Percentiles rank a stretch among this genome's conserved stretches.
Evolutionary conservation across 30 jellyfish, hydroid and myxozoan species (phyloP).

Genomic region (Cassiopea xamachana): DNA sequence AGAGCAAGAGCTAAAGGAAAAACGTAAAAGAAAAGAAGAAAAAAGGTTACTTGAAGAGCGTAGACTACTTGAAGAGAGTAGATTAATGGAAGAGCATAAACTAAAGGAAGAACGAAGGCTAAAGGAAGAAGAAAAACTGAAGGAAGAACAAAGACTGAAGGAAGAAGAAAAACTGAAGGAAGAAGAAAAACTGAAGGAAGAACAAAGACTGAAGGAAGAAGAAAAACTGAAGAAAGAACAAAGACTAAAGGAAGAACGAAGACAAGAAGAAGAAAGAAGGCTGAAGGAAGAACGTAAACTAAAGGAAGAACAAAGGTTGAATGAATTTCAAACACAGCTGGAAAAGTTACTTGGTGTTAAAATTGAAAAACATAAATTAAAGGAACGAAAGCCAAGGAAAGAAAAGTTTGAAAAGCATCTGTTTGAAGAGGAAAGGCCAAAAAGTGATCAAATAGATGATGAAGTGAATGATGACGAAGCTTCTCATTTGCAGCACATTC

Average conservation of each 20-base stretch:
- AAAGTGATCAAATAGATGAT: not conserved
- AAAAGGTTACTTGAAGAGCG: not conserved
- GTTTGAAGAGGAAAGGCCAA: not conserved
- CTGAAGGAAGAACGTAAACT: not conserved
- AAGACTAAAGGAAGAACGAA: constrained; percentile 4
- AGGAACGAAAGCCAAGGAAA: not conserved
- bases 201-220: not conserved
- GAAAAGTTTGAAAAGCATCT: not conserved
- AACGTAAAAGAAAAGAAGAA: not conserved
- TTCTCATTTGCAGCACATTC: not conserved
- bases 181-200: not conserved
- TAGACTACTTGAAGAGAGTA: not conserved
- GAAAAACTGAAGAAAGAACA: not conserved
- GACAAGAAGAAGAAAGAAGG: not conserved
- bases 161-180: not conserved
- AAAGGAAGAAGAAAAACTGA: not conserved
- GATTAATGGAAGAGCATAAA: not conserved
- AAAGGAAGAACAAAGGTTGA: not conserved
- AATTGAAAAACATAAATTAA: not conserved
- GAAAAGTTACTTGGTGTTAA: not conserved
- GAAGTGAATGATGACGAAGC: not conserved
- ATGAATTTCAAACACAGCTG: not conserved
- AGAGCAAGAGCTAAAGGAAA: not conserved
- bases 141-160: not conserved
- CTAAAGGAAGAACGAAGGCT: not conserved